Conservation (phyloP, 2,113 vertebrate genomes). For the Ptychochromis oligacanthus region DNA sequence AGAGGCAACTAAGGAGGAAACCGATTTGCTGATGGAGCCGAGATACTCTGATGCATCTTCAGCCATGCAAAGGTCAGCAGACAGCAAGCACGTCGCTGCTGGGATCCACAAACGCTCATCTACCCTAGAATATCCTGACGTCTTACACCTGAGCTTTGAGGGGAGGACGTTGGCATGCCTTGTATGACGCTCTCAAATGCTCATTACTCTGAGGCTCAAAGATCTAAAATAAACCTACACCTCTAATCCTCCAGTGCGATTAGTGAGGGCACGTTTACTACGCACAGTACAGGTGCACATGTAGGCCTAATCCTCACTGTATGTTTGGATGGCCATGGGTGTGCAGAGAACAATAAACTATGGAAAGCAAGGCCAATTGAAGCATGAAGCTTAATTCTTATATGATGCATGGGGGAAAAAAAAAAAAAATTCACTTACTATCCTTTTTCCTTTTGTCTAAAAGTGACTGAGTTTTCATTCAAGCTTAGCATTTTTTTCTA, state of each 20-base stretch:
- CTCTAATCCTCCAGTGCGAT: slow-evolving; percentile 62
- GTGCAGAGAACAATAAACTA: background rate
- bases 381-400: background rate
- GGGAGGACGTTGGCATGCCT: background rate
- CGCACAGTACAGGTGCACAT: slow-evolving; percentile 24
- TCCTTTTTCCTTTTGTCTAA: too few species aligned
- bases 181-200: slow-evolving; percentile 21
- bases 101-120: slow-evolving; percentile 10
- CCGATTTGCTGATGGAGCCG: background rate
- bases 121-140: background rate
- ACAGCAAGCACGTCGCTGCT: background rate
- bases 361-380: background rate
- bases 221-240: slow-evolving; percentile 63
- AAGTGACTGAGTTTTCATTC: too few species aligned
- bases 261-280: slow-evolving; percentile 42
- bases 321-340: background rate
- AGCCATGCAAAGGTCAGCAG: slow-evolving; percentile 57
- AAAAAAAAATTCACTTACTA: too few species aligned
- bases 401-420: too few species aligned
- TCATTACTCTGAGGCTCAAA: slow-evolving; percentile 54
- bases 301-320: slow-evolving; percentile 18
- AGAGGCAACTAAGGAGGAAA: slow-evolving; percentile 21
- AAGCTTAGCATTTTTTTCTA: too few species aligned
- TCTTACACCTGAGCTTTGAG: slow-evolving; percentile 15
- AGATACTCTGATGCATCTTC: slow-evolving; percentile 37